Conservation (phyloP, 2,113 vertebrate genomes). For the Scatophagus argus region DNA sequence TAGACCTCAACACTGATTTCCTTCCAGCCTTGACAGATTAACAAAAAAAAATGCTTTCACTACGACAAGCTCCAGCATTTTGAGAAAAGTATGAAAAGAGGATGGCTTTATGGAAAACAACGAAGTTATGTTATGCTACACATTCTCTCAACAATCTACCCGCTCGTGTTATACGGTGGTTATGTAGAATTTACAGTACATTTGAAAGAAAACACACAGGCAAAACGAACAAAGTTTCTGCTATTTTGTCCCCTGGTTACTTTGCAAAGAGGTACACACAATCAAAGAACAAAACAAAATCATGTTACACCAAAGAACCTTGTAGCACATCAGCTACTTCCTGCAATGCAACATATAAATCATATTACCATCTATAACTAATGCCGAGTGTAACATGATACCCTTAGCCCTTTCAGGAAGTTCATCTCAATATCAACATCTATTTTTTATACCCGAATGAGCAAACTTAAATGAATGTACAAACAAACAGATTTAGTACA, state of each 20-base stretch:
- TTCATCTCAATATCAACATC: slow-evolving; percentile 44
- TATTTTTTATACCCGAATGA: slow-evolving; percentile 19
- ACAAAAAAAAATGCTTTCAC: slow-evolving; percentile 8
- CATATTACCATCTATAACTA: slow-evolving; percentile 62
- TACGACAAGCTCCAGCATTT: slow-evolving; percentile 1
- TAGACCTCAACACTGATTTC: slow-evolving; percentile 49
- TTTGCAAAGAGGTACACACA: slow-evolving; percentile 31
- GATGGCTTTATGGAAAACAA: slow-evolving; percentile 14
- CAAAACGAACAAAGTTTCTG: slow-evolving; percentile 11
- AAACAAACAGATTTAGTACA: slow-evolving; percentile 14
- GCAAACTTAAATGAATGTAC: slow-evolving; percentile 22
- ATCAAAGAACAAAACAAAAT: slow-evolving; percentile 32
- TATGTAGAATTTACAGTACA: slow-evolving; percentile 50
- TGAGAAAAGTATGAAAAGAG: slow-evolving; percentile 13
- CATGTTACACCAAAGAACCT: slow-evolving; percentile 48
- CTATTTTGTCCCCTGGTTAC: slow-evolving; percentile 38
- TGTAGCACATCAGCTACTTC: slow-evolving; percentile 55
- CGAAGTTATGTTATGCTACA: slow-evolving; percentile 7
- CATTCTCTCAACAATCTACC: slow-evolving; percentile 65
- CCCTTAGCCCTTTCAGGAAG: slow-evolving; percentile 67
- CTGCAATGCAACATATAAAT: slow-evolving; percentile 59
- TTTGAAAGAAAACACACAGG: slow-evolving; percentile 23
- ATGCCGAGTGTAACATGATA: slow-evolving; percentile 53
- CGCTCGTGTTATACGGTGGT: slow-evolving; percentile 50
- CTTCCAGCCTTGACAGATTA: slow-evolving; percentile 9